Conservation (phyloP, 2,888 invertebrate genomes). For the Drosophila melanosoma region DNA sequence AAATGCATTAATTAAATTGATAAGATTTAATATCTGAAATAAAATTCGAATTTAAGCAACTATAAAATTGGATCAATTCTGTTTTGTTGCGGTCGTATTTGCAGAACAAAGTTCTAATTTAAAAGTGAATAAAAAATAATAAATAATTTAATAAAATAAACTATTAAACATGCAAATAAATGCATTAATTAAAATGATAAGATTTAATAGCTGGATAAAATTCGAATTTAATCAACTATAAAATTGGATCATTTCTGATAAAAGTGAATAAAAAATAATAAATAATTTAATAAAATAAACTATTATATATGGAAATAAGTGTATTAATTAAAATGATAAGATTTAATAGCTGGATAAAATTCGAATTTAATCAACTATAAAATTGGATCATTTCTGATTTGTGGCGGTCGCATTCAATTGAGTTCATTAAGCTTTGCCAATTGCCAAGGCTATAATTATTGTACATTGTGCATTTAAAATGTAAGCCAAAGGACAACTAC, state of each 20-base stretch:
- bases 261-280: too few species aligned
- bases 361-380: neutral
- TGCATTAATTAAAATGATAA: neutral
- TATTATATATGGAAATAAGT: neutral
- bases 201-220: neutral
- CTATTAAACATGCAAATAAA: neutral
- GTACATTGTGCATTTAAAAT: conserved; percentile 53
- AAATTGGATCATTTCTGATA: conserved; percentile 16
- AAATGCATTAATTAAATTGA: neutral
- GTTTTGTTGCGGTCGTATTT: conserved; percentile 23
- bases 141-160: neutral
- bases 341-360: neutral
- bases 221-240: neutral
- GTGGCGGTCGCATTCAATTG: conserved; percentile 23
- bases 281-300: neutral
- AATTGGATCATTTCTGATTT: conserved; percentile 20
- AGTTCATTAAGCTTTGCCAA: conserved; percentile 23
- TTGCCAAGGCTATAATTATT: conserved; percentile 52
- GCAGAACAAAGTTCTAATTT: too few species aligned
- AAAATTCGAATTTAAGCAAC: neutral
- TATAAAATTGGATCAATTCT: conserved; percentile 3
- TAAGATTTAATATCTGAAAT: neutral
- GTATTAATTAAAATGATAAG: neutral
- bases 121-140: too few species aligned
- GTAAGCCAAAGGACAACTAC: conserved; percentile 22